Conservation (phyloP, 2,113 vertebrate species). For the Podarcis cretensis region DNA sequence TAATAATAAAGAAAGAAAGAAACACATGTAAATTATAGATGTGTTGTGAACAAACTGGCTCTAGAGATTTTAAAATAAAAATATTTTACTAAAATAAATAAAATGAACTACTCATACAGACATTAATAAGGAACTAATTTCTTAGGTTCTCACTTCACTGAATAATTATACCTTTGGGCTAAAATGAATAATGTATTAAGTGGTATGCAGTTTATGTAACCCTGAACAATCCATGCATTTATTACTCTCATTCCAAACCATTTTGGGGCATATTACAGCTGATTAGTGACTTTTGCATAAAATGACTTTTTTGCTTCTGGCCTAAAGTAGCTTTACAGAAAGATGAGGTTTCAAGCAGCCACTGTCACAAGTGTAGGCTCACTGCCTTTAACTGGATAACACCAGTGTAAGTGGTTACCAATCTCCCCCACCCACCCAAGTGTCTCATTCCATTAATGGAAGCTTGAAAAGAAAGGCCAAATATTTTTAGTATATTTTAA, state of each 20-base stretch:
- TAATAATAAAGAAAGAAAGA: slow-evolving; percentile 10
- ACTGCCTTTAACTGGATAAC: slow-evolving; percentile 9
- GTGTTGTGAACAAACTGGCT: neutral
- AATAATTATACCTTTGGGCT: slow-evolving; percentile 91
- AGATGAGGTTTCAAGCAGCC: neutral
- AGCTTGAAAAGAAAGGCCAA: slow-evolving; percentile 61
- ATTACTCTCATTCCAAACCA: slow-evolving; percentile 86
- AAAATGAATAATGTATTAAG: slow-evolving; percentile 92
- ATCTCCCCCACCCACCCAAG: slow-evolving; percentile 9
- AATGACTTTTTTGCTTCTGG: slow-evolving; percentile 73
- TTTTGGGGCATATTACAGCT: slow-evolving; percentile 81
- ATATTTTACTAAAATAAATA: slow-evolving; percentile 43
- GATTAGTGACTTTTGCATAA: slow-evolving; percentile 88
- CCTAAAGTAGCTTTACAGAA: slow-evolving; percentile 55
- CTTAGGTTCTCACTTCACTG: slow-evolving; percentile 91
- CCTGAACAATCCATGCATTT: slow-evolving; percentile 84
- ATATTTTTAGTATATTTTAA: slow-evolving; percentile 67
- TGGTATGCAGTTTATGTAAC: slow-evolving; percentile 87
- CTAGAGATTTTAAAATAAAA: slow-evolving; percentile 44
- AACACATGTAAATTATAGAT: neutral
- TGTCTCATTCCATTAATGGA: slow-evolving; percentile 75
- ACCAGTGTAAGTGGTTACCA: slow-evolving; percentile 15
- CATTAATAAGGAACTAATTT: slow-evolving; percentile 95
- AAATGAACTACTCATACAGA: slow-evolving; percentile 80
- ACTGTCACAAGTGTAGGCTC: neutral